These are phyloP conservation scores for Nephrotoma appendiculata DNA, from an alignment of 2,888 invertebrate genomes.

Conservation along the genomic window DNA sequence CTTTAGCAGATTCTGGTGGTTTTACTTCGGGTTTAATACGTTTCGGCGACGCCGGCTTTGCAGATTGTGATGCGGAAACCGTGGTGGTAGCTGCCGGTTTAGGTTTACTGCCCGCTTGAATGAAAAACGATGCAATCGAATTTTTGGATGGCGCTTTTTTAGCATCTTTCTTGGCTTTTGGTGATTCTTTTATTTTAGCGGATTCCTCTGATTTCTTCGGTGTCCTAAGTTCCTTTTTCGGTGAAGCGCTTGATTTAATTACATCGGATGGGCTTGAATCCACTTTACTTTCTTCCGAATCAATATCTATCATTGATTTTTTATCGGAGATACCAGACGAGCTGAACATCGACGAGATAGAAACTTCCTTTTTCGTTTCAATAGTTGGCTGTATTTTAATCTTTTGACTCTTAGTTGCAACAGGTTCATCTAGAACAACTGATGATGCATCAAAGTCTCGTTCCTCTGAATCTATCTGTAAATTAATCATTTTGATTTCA, in stretches of 20 bases:
- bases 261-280: background rate
- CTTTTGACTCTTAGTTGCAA: background rate
- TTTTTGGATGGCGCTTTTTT: background rate
- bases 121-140: background rate
- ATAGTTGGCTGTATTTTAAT: background rate
- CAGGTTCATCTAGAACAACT: background rate
- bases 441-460: background rate
- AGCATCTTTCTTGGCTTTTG: background rate
- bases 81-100: background rate
- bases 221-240: background rate
- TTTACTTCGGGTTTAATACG: background rate
- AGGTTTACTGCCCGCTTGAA: background rate
- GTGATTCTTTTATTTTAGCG: background rate
- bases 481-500: constrained; percentile 2
- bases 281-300: background rate
- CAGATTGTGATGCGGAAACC: background rate
- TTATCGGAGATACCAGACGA: background rate
- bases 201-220: background rate
- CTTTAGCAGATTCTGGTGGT: background rate
- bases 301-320: background rate
- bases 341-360: background rate
- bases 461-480: background rate
- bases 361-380: background rate
- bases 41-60: background rate
- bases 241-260: background rate